Evolutionary conservation across 2,888 invertebrate species (phyloP), one percentile per base, ranked within the genome.

Genomic region (Gryllus longicercus): DNA sequence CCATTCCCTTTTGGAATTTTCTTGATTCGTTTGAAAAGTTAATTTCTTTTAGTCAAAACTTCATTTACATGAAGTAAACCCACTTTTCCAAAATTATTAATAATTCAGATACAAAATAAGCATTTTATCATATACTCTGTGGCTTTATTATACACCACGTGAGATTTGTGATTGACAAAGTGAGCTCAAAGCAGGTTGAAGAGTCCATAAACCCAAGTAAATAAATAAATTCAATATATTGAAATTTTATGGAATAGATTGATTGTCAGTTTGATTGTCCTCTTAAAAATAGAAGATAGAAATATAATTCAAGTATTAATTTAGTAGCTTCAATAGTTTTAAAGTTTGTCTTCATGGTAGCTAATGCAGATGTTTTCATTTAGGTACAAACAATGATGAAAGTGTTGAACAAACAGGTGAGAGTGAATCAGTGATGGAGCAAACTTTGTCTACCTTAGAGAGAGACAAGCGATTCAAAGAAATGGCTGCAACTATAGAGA

Each of bases 401-500:
- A 51, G 18, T 51, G 51, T 51, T 50, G 51, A 50, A 78, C 25
- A 16, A 75, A 21, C 23, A 18, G n/a, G n/a, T 3, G 63, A 63
- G 63, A 63, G 63, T 63, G 38, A 38, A 38, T 38, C 38, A 38
- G 63, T 63, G 63, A 63, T 63, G 63, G 63, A 63, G 16, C 14
- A n/a, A 63, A 63, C 63, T 18, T 11, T 63, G 63, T 63, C 63
- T 18, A 14, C 63, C 8, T n/a, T 63, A 18, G 63, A 63, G n/a
- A 11, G 63, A 16, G 63, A 63, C n/a, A 63, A 63, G n/a, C 63
- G 63, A 63, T 63, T 63, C n/a, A 63, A 63, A 8, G 49, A 49
- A 74, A 50, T 50, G 10, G 51, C 74, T n/a, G 75, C 49, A n/a
- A 50, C 51, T 16, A 49, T 80, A 75, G 78, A 80, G 21, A 78